Evolutionary conservation across 1,140 invertebrate species (phyloP), one percentile per base, ranked within the genome.

Genomic region (Camponotus pennsylvanicus): DNA sequence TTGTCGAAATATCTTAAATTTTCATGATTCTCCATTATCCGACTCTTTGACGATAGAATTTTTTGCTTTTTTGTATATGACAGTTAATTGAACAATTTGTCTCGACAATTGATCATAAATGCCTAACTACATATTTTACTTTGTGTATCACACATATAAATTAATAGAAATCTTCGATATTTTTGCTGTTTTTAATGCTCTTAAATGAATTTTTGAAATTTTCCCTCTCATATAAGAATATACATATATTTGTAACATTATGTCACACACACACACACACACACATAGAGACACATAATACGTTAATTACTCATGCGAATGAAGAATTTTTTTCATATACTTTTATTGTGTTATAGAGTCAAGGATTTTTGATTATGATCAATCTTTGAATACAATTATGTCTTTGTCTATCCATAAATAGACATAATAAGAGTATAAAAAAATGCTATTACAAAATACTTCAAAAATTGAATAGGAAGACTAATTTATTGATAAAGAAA

Each of bases 401-500:
- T 42, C 1, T 82, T 45, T 32, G 27, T 71, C 34, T n/a, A 57
- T 27, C 8, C 4, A 49, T 13, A 27, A 2, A n/a, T 37, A 32
- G 8, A n/a, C 9, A 57, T 42, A 18, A 69, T 40, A 69, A 55
- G 8, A 69, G 52, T 37, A n/a, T 45, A 59, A 59, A 61, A 34
- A 34, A 9, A 52, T 18, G 18, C 7, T 11, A 61, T 73, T 57
- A 15, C 13, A 59, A 57, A 79, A 80, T 61, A 52, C 88, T 82
- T 61, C 66, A 15, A 37, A 27, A 70, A 80, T 88, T 86, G 87
- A 90, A 88, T 73, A 83, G 45, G 66, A 91, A 77, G 84, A 88
- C 86, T 90, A 52, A 15, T 52, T 80, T 85, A 86, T 85, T 86
- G 37, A 59, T 49, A 73, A 59, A 37, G 42, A 2, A 59, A 45